Evolutionary conservation across 2,888 invertebrate genomes (phyloP), one percentile per base, ranked within the genome.

Genomic region (Eristalis tenax): DNA sequence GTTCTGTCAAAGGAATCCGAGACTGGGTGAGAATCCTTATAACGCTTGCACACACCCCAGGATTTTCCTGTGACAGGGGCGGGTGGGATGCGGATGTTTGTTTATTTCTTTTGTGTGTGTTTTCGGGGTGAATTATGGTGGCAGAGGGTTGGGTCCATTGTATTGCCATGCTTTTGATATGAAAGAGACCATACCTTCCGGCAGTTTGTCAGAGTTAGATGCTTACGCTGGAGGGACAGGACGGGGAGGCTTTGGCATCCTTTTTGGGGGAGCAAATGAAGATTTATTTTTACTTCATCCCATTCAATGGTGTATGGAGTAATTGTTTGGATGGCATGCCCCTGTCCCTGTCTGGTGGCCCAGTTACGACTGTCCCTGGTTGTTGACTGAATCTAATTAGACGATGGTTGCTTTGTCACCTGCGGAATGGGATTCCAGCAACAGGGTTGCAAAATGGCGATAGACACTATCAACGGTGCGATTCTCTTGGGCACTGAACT

Each of bases 201-300:
- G 71, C 84, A 84, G 75, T 70, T 84, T 76, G 64, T 83, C 73
- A 75, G 59, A 59, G 57, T 59, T 50, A 61, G 26, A 26, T 59
- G 59, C 11, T 50, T 50, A 50, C 18, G 5, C 50, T 13, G 50
- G 28, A 26, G 26, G 26, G 26, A 26, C 26, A 15, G 50, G n/a
- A 5, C 6, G 0, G 59, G 0, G 26, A 59, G 43, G 43, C n/a
- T 15, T 50, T n/a, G 18, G 18, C 43, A 50, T n/a, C n/a, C n/a
- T 40, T 40, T 50, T 40, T 50, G 43, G 43, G 43, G 43, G n/a
- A 50, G 43, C 43, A 50, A 50, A 50, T 59, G 59, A 23, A 26
- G 59, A 59, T 59, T 59, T 23, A 26, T 59, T 59, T 26, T 59
- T 59, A 59, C 26, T 22, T 59, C 22, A 22, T 59, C 13, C 2